Percentiles rank a stretch among this genome's conserved stretches.
Conservation (phyloP, 2,888 invertebrate species). For the Agrilus biguttatus region DNA sequence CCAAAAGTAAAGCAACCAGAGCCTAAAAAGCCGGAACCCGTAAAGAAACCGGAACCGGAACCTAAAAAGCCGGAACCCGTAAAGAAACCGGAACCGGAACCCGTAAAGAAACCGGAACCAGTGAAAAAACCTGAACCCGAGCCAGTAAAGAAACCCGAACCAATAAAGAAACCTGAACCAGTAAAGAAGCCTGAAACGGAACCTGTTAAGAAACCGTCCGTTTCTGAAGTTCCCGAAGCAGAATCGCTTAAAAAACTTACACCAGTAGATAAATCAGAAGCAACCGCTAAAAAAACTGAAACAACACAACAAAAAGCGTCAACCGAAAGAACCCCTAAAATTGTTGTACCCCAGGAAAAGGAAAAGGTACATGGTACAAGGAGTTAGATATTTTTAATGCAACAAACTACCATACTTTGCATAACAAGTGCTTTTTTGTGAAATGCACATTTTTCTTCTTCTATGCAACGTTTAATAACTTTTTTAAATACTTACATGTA, state of each 20-base stretch:
- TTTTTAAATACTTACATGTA: too few species aligned
- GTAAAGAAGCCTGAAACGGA: conserved; percentile 5
- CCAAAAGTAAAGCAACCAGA: conserved; percentile 13
- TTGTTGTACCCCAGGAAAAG: conserved; percentile 9
- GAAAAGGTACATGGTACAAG: conserved; percentile 1
- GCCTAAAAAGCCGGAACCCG: conserved; percentile 14
- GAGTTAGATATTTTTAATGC: too few species aligned
- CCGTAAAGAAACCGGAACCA: conserved; percentile 9
- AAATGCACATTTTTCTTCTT: too few species aligned
- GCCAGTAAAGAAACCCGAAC: conserved; percentile 7
- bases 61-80: conserved; percentile 5
- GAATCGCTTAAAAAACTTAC: conserved; percentile 1
- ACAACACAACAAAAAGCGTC: too few species aligned
- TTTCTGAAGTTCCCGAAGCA: background rate
- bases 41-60: conserved; percentile 29
- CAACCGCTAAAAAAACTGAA: too few species aligned
- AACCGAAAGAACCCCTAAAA: conserved; percentile 8
- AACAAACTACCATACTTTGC: too few species aligned
- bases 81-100: conserved; percentile 8
- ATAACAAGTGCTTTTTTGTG: too few species aligned
- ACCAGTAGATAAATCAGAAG: too few species aligned
- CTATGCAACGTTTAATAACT: too few species aligned
- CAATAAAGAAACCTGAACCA: conserved; percentile 4
- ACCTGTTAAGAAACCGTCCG: conserved; percentile 1
- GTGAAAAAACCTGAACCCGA: conserved; percentile 9